Evolutionary conservation across 2,888 invertebrate species (phyloP).

Genomic region (Linyphia triangularis): DNA sequence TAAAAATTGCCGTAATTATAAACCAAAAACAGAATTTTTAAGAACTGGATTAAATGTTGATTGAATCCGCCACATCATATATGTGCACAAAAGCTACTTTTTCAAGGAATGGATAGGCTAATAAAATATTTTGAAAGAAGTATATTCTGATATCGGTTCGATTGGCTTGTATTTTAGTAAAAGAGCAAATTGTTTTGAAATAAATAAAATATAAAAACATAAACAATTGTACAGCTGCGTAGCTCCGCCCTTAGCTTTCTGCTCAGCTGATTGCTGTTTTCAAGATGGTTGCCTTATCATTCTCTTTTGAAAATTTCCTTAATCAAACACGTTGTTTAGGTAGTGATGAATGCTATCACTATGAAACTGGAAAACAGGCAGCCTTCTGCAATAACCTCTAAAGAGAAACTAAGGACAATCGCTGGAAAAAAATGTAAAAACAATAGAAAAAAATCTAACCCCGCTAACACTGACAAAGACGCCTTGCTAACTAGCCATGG

Average conservation of each 20-base stretch:
- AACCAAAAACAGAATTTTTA: no score
- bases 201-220: conserved; percentile 30
- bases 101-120: background rate
- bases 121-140: background rate
- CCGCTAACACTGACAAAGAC: conserved; percentile 68
- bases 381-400: conserved; percentile 4
- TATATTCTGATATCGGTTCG: background rate
- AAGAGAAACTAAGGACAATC: conserved; percentile 42
- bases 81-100: background rate
- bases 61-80: no score
- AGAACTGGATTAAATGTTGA: no score
- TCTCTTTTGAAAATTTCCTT: conserved; percentile 37
- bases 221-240: conserved; percentile 49
- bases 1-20: no score
- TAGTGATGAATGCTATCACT: conserved; percentile 71
- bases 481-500: conserved; percentile 63
- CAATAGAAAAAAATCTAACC: conserved; percentile 44
- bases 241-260: conserved; percentile 67
- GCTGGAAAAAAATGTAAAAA: conserved; percentile 58
- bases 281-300: conserved; percentile 71
- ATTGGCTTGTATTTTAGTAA: background rate
- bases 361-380: conserved; percentile 72
- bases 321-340: conserved; percentile 36
- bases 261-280: conserved; percentile 73
- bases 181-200: background rate